Evolutionary conservation across 2,888 invertebrate genomes (phyloP).

Genomic region (Ryuthela nishihirai): DNA sequence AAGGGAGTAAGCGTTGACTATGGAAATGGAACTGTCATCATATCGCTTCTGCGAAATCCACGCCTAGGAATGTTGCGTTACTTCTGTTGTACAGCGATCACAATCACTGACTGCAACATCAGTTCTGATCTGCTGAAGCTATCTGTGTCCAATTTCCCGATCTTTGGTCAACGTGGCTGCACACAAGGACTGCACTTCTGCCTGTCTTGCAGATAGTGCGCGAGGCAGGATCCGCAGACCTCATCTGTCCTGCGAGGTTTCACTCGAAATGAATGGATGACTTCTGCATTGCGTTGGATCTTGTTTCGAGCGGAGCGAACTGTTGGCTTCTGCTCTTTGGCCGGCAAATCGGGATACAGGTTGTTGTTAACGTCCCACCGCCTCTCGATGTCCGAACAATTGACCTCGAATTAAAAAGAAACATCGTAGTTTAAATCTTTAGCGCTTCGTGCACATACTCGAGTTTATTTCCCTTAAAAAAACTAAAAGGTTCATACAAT

Average conservation of each 20-base stretch:
- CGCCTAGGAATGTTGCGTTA: neutral
- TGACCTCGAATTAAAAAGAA: constrained; percentile 1
- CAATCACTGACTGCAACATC: neutral
- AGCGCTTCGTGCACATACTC: no score
- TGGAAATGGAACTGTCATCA: neutral
- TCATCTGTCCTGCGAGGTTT: neutral
- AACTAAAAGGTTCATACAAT: no score
- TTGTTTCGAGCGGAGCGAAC: no score
- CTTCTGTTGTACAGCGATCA: neutral
- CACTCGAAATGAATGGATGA: neutral
- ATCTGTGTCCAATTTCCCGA: neutral
- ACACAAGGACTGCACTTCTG: constrained; percentile 3
- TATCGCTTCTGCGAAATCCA: neutral
- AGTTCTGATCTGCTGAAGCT: neutral
- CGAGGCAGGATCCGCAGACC: constrained; percentile 1
- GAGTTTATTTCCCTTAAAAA: no score
- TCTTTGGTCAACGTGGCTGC: neutral
- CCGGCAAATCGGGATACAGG: neutral
- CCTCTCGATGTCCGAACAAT: neutral
- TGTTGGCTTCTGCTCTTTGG: neutral
- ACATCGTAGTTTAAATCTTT: no score
- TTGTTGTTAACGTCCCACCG: neutral
- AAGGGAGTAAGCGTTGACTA: no score
- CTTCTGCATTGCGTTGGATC: no score
- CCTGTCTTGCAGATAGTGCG: neutral